Evolutionary conservation across 2,797 vertebrate species (phyloP).

Genomic region (Saxicola maurus): DNA sequence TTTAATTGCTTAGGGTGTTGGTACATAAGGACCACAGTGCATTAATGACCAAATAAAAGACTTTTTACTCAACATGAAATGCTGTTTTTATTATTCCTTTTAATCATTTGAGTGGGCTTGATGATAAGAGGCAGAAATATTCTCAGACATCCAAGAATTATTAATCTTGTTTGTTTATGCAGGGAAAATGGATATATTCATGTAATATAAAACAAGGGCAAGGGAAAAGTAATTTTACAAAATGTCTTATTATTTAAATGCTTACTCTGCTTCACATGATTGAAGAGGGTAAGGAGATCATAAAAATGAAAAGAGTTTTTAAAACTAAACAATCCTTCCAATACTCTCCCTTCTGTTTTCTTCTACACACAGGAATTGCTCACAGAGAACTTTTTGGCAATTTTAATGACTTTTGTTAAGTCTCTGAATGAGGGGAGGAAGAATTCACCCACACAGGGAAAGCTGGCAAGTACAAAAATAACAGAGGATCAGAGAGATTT

Average conservation of each 20-base stretch:
- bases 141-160: constrained; percentile 15
- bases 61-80: background rate
- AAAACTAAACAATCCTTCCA: background rate
- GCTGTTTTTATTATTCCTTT: background rate
- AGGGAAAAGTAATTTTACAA: constrained; percentile 15
- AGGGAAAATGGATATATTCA: background rate
- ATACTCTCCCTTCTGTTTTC: background rate
- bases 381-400: background rate
- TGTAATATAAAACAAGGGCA: constrained; percentile 9
- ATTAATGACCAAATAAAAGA: background rate
- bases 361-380: background rate
- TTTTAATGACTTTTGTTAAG: constrained; percentile 31
- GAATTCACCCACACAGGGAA: background rate
- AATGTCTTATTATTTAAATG: background rate
- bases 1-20: background rate
- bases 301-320: constrained; percentile 12
- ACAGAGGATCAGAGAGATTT: background rate
- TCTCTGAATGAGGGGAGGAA: background rate
- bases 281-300: background rate
- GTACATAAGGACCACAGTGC: background rate
- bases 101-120: constrained; percentile 10
- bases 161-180: constrained; percentile 17
- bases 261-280: constrained; percentile 11
- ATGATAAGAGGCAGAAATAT: constrained; percentile 4
- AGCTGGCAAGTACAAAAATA: background rate